Conservation (phyloP, 2,113 vertebrate genomes). For the Pungitius pungitius region DNA sequence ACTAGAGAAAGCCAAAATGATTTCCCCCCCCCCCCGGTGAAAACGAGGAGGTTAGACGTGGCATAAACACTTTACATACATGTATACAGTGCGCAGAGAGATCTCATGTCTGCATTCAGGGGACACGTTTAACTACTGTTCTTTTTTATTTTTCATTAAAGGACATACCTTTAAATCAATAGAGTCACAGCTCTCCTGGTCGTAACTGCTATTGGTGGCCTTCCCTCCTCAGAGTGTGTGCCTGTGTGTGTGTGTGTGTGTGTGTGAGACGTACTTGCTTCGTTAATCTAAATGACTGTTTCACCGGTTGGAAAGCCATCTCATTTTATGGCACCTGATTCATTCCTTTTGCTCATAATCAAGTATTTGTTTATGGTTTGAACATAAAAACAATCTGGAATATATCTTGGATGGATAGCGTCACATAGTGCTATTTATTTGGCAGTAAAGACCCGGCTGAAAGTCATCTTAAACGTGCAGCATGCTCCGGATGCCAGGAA, state of each 20-base stretch:
- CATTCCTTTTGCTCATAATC: slow-evolving; percentile 79
- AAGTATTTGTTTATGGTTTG: slow-evolving; percentile 82
- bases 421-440: slow-evolving; percentile 80
- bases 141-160: slow-evolving; percentile 36
- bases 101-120: slow-evolving; percentile 38
- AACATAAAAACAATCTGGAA: slow-evolving; percentile 83
- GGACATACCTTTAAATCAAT: slow-evolving; percentile 33
- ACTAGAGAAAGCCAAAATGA: slow-evolving; percentile 31
- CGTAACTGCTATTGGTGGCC: slow-evolving; percentile 10
- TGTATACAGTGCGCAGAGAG: not conserved
- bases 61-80: slow-evolving; percentile 46
- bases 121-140: slow-evolving; percentile 22
- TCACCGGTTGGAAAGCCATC: slow-evolving; percentile 59
- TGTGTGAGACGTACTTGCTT: slow-evolving; percentile 44
- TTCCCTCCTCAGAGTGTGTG: slow-evolving; percentile 26
- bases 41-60: slow-evolving; percentile 36
- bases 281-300: slow-evolving; percentile 77
- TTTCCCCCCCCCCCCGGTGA: slow-evolving; percentile 39
- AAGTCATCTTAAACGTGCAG: slow-evolving; percentile 72
- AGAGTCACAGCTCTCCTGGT: slow-evolving; percentile 26
- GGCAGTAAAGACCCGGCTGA: slow-evolving; percentile 77
- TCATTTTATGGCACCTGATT: slow-evolving; percentile 74
- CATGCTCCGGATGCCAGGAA: slow-evolving; percentile 72
- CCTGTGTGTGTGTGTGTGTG: slow-evolving; percentile 5
- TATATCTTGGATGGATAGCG: slow-evolving; percentile 78